These are phyloP conservation scores for Stenoptilia bipunctidactyla DNA, from an alignment of 2,888 invertebrate genomes.

Conservation along the genomic window DNA sequence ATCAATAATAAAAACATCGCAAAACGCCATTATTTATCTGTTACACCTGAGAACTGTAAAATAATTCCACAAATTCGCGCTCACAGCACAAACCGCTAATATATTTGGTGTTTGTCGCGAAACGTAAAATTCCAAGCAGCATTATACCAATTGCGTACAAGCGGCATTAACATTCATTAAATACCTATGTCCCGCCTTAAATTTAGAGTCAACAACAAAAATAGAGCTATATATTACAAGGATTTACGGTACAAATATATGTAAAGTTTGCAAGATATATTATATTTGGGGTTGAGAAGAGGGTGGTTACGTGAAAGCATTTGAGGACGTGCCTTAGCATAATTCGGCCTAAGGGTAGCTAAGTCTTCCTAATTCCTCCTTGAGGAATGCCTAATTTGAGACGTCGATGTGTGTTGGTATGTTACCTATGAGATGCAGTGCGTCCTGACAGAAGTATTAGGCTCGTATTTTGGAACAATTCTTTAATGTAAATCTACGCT, in stretches of 20 bases:
- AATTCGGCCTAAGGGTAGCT: slow-evolving; percentile 60
- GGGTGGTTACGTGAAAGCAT: slow-evolving; percentile 66
- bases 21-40: no score
- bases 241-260: slow-evolving; percentile 72
- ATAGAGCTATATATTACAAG: slow-evolving; percentile 68
- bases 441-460: no score
- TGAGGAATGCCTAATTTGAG: slow-evolving; percentile 68
- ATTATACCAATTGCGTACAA: slow-evolving; percentile 44
- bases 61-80: slow-evolving; percentile 2
- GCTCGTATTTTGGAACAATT: no score
- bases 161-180: slow-evolving; percentile 63
- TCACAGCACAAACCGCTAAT: slow-evolving; percentile 15
- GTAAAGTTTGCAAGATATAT: slow-evolving; percentile 70
- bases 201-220: slow-evolving; percentile 64
- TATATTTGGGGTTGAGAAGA: slow-evolving; percentile 66
- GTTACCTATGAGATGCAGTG: no score
- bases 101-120: background rate
- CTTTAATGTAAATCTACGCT: no score
- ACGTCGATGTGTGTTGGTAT: slow-evolving; percentile 21
- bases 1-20: no score
- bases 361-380: slow-evolving; percentile 66
- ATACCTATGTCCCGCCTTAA: slow-evolving; percentile 54
- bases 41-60: background rate
- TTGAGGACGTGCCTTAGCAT: slow-evolving; percentile 65
- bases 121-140: slow-evolving; percentile 26